phyloP scores from a whole-genome alignment of 2,888 invertebrate genomes.

The Nemoura dubitans region DNA sequence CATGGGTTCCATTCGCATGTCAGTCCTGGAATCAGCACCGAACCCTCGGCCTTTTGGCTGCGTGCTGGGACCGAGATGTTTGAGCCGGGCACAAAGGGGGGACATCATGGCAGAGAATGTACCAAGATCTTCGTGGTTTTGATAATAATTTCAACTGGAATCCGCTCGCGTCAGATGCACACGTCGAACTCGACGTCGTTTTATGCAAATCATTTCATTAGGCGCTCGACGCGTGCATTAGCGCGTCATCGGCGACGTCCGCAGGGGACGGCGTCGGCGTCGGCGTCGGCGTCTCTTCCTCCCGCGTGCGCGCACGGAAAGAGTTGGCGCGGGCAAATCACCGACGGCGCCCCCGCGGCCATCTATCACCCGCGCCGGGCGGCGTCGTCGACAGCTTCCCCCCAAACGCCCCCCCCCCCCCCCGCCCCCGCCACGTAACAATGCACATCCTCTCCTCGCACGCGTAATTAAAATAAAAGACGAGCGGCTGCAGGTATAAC shows the following conservation, averaged over 20 bases:
- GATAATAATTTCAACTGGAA: neutral
- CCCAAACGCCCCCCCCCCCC: neutral
- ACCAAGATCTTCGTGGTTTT: neutral
- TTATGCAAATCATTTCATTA: neutral
- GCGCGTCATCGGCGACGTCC: neutral
- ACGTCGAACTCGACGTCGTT: too few species aligned
- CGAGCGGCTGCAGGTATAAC: conserved; percentile 44
- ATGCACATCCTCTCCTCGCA: conserved; percentile 26
- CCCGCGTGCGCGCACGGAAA: neutral
- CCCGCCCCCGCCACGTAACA: conserved; percentile 22
- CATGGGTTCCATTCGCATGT: too few species aligned
- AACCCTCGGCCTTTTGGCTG: too few species aligned
- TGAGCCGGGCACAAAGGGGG: too few species aligned
- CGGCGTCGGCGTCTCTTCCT: neutral
- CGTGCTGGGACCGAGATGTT: too few species aligned
- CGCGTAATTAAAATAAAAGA: conserved; percentile 47
- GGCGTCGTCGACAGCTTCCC: neutral
- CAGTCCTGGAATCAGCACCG: too few species aligned
- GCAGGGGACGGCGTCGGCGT: neutral
- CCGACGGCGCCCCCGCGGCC: conserved; percentile 23
- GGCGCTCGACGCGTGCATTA: neutral
- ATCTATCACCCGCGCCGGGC: conserved; percentile 32
- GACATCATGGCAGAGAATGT: too few species aligned
- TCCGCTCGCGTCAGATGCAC: too few species aligned
- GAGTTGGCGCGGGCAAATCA: neutral